These are phyloP conservation scores for Apis cerana DNA, from an alignment of 1,140 invertebrate species.

Conservation along the genomic window DNA sequence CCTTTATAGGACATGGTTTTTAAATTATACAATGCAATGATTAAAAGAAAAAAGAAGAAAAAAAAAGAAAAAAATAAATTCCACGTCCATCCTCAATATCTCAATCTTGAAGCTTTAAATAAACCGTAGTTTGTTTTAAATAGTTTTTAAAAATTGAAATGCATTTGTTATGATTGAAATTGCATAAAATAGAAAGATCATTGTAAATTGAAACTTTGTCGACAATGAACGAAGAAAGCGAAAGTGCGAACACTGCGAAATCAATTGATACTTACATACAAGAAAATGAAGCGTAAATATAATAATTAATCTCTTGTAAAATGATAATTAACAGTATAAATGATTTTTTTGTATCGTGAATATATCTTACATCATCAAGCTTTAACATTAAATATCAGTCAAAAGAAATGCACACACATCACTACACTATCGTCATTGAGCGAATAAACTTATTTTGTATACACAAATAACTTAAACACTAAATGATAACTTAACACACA, in stretches of 20 bases:
- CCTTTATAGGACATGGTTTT: not conserved
- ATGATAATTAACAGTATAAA: conserved; percentile 51
- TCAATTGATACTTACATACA: not conserved
- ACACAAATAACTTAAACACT: conserved; percentile 32
- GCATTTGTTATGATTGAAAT: conserved; percentile 62
- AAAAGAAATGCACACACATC: conserved; percentile 59
- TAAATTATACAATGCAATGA: not conserved
- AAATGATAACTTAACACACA: conserved; percentile 14
- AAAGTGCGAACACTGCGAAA: conserved; percentile 38
- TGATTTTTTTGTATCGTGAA: conserved; percentile 64
- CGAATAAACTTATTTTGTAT: conserved; percentile 34
- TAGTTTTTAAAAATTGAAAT: conserved; percentile 12
- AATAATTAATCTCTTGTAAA: not conserved
- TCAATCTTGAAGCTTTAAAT: not conserved
- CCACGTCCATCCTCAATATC: conserved; percentile 10
- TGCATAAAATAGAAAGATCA: conserved; percentile 35
- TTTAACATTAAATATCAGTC: conserved; percentile 63
- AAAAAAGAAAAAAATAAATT: conserved; percentile 5
- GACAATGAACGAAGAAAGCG: conserved; percentile 23
- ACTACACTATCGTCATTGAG: conserved; percentile 25
- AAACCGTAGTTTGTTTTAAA: not conserved
- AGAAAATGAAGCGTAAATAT: not conserved
- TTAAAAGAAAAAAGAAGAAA: not conserved
- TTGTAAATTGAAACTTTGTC: conserved; percentile 16
- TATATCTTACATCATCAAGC: conserved; percentile 62